Evolutionary conservation across 2,888 invertebrate species (phyloP), one percentile per base, ranked within the genome.

Genomic region (Patella caerulea): DNA sequence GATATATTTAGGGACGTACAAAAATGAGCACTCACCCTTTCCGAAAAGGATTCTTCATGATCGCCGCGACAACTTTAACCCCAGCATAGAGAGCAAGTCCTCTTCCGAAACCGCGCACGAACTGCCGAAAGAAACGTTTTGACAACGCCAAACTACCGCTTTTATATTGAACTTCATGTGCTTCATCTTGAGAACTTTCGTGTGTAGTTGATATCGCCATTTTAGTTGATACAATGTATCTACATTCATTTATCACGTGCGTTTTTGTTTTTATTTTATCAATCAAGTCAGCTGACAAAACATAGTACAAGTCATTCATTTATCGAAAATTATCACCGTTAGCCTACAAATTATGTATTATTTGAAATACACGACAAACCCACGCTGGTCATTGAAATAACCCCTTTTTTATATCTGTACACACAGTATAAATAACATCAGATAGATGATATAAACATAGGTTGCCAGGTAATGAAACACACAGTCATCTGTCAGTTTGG

Each of bases 11-110:
- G 55, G 19, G 12, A 72, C 19, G 11, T 71, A 56, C 17, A 65
- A n/a, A 45, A 19, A 69, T 2, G 7, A 65, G 3, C 12, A 74
- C 79, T 72, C 81, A 88, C 88, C 85, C 84, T 74, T 86, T 80
- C 65, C 85, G 69, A 77, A 86, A 87, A 3, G 88, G 88, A 76
- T 88, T 88, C 59, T 84, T 83, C 82, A 87, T 79, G 17, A 88
- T 74, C 1, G 86, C 86, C 0, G 84, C 82, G 17, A 88, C 85
- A 55, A 83, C 74, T 75, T 85, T 84, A 19, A 87, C 84, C 5
- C 87, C 88, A 0, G 84, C 80, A 72, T 86, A 86, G 11, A 88
- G 75, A 0, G 82, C 85, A 9, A 84, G 74, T 0, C 86, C 88
- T 54, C 85, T 84, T 14, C 81, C 78, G 76, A 86, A 87, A 11